Base-by-base conservation (phyloP, 1,140 invertebrate species). In the Carposina sasakii region DNA sequence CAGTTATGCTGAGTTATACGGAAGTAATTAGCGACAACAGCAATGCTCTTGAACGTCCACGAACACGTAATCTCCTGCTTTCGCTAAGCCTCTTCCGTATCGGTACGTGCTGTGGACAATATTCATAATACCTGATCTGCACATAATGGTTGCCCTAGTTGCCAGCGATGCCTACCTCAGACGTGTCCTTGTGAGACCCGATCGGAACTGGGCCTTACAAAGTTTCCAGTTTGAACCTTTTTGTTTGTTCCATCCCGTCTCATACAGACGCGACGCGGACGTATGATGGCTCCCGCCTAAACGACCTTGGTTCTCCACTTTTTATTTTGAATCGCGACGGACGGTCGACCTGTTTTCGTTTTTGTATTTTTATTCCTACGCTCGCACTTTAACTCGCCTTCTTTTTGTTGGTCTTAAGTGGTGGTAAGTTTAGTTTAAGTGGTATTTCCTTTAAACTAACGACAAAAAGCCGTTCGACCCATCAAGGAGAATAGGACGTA, bases 21-120 rank as follows among this genome's bases (percentile, higher is more conserved):
- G 54, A 60, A 64, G 54, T 47, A 55, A 57, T 60, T 52, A 57
- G 17, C 9, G 21, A 48, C n/a, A 39, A 60, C 9, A 53, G 26
- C 44, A 56, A 26, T 57, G 55, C 51, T 60, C 53, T 60, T 58
- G 57, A 63, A 59, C 52, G 44, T 55, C 57, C 56, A 55, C 52
- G 48, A 50, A 42, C 46, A 60, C 59, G 60, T 60, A 60, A 60
- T 60, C 58, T 48, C 23, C 47, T 54, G 52, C 58, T 67, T 67
- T 64, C 64, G 43, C 56, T n/a, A n/a, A n/a, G n/a, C n/a, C n/a
- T n/a, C n/a, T n/a, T n/a, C n/a, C n/a, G n/a, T n/a, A n/a, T n/a
- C n/a, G n/a, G n/a, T n/a, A n/a, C n/a, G n/a, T n/a, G n/a, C n/a
- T n/a, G n/a, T n/a, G n/a, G n/a, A n/a, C n/a, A n/a, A n/a, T n/a